A percentile compares a stretch with the other conserved stretches of the same genome.
phyloP scores from a whole-genome alignment of 2,888 invertebrate species.

The Orchesella flavescens region DNA sequence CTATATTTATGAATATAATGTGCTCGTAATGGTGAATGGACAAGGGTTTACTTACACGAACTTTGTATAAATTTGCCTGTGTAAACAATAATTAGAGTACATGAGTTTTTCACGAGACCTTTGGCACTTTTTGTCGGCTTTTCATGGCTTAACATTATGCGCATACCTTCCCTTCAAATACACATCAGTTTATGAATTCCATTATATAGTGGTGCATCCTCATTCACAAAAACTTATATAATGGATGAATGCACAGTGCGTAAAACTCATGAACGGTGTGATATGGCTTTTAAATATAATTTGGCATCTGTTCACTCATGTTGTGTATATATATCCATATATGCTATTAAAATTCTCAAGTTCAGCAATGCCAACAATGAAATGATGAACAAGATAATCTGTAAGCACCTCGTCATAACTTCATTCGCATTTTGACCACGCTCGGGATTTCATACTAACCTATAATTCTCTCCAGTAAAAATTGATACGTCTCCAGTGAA shows the following conservation, averaged over 20 bases:
- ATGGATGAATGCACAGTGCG: neutral
- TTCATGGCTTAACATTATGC: neutral
- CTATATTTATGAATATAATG: too few relatives aligned
- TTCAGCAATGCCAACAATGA: neutral
- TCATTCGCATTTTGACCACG: too few relatives aligned
- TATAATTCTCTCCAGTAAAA: too few relatives aligned
- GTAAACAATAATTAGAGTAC: constrained; percentile 24
- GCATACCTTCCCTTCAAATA: too few relatives aligned
- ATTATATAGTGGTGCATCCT: too few relatives aligned
- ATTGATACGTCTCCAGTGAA: too few relatives aligned
- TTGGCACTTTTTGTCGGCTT: neutral
- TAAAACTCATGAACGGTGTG: neutral
- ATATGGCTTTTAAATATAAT: too few relatives aligned
- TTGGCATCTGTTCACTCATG: neutral
- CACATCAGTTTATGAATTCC: constrained; percentile 8
- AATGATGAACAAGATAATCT: neutral
- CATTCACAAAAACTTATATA: neutral
- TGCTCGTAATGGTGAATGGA: neutral
- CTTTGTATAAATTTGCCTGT: neutral
- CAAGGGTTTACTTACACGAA: neutral
- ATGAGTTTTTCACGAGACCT: constrained; percentile 45
- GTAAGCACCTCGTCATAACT: too few relatives aligned
- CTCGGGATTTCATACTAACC: too few relatives aligned
- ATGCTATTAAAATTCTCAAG: neutral
- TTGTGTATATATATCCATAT: neutral